A percentile compares a stretch with the other conserved stretches of the same genome.
These are phyloP conservation scores for Bovichtus diacanthus DNA, from an alignment of 2,797 vertebrate species.

Conservation along the genomic window DNA sequence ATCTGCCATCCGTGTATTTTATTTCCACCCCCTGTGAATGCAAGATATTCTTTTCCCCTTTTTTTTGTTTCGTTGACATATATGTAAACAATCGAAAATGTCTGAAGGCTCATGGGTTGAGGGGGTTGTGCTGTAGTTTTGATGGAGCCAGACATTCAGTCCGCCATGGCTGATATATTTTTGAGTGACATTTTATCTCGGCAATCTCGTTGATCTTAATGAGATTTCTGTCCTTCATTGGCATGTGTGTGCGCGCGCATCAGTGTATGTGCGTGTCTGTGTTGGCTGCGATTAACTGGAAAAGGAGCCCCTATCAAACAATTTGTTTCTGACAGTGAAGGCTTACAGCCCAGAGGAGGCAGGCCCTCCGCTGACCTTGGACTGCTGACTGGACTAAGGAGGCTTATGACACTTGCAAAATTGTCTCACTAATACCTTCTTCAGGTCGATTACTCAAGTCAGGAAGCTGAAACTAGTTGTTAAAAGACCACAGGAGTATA, in stretches of 20 bases:
- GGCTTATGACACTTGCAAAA: constrained; percentile 46
- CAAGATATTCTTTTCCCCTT: background rate
- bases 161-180: constrained; percentile 61
- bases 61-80: background rate
- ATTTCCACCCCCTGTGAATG: background rate
- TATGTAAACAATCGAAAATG: constrained; percentile 50
- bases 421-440: constrained; percentile 29
- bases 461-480: constrained; percentile 2
- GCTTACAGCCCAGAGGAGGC: constrained; percentile 34
- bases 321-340: constrained; percentile 60
- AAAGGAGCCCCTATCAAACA: constrained; percentile 56
- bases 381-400: constrained; percentile 51
- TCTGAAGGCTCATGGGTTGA: constrained; percentile 9
- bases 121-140: constrained; percentile 46
- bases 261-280: constrained; percentile 28
- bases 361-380: constrained; percentile 60
- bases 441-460: constrained; percentile 16
- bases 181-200: constrained; percentile 75
- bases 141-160: constrained; percentile 51
- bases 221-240: constrained; percentile 71
- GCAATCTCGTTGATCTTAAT: constrained; percentile 77
- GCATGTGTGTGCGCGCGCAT: constrained; percentile 3
- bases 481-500: no score
- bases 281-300: constrained; percentile 44
- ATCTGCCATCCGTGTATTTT: background rate